A percentile compares a stretch with the other conserved stretches of the same genome.
These are phyloP conservation scores for Perca schrenkii DNA, from an alignment of 2,113 vertebrate genomes.

Conservation along the genomic window DNA sequence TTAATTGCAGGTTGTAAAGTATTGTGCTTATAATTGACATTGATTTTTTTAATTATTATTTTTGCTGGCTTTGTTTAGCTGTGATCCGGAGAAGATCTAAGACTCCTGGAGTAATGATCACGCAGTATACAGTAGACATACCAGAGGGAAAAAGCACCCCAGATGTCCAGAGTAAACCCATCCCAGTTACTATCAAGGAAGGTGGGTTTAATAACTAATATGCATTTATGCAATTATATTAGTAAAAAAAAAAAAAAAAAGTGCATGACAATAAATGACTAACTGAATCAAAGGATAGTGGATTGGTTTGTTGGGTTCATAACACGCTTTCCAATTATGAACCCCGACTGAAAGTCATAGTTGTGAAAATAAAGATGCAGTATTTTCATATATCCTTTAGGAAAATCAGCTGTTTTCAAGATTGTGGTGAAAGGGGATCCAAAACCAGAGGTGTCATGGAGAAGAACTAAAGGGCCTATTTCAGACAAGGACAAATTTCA, in stretches of 20 bases:
- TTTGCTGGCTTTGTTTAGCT: conserved; percentile 50
- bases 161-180: conserved; percentile 86
- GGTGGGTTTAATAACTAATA: conserved; percentile 73
- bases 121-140: conserved; percentile 82
- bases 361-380: background rate
- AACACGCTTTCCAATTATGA: background rate
- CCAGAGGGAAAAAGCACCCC: conserved; percentile 87
- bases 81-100: conserved; percentile 83
- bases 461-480: conserved; percentile 72
- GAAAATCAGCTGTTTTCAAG: conserved; percentile 87
- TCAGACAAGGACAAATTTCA: conserved; percentile 83
- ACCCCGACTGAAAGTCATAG: background rate
- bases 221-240: background rate
- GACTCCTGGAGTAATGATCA: conserved; percentile 85
- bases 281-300: background rate
- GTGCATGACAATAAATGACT: no score
- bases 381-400: conserved; percentile 67
- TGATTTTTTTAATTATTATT: background rate
- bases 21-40: background rate
- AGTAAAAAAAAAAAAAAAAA: background rate
- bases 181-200: conserved; percentile 84
- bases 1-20: background rate
- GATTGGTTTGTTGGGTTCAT: background rate
- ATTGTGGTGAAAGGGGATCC: conserved; percentile 87
- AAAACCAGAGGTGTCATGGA: conserved; percentile 87